Conservation (phyloP, 1,140 invertebrate genomes). For the Heliconius hermathena region DNA sequence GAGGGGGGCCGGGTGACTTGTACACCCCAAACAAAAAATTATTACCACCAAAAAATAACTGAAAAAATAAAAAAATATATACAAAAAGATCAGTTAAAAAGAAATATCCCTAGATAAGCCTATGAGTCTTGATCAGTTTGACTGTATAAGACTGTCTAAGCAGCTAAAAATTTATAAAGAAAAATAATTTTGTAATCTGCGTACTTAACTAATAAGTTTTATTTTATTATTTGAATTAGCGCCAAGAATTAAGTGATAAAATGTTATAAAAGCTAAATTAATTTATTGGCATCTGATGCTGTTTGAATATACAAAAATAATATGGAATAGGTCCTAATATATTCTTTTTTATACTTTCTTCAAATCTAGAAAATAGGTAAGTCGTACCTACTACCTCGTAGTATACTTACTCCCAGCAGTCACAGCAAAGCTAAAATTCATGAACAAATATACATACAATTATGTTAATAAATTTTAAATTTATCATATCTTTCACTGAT, state of each 20-base stretch:
- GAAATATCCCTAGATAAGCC: no score
- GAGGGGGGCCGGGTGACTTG: no score
- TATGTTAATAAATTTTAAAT: background rate
- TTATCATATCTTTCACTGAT: background rate
- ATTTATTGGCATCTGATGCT: background rate
- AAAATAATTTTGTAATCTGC: no score
- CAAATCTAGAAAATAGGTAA: background rate
- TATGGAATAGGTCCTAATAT: background rate
- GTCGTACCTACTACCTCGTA: background rate
- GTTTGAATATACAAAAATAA: background rate
- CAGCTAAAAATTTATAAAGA: no score
- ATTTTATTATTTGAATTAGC: background rate
- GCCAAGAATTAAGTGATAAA: background rate
- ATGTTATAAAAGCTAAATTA: background rate
- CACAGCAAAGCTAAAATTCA: background rate
- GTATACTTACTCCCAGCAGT: background rate
- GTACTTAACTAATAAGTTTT: no score
- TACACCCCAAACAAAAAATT: no score
- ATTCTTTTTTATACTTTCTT: background rate
- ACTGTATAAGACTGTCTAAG: background rate
- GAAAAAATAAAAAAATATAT: no score
- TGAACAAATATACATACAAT: background rate
- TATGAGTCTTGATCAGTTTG: no score
- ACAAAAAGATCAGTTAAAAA: no score
- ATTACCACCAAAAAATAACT: no score